phyloP scores from a whole-genome alignment of 1,140 invertebrate species.

The Drosophila tristis region DNA sequence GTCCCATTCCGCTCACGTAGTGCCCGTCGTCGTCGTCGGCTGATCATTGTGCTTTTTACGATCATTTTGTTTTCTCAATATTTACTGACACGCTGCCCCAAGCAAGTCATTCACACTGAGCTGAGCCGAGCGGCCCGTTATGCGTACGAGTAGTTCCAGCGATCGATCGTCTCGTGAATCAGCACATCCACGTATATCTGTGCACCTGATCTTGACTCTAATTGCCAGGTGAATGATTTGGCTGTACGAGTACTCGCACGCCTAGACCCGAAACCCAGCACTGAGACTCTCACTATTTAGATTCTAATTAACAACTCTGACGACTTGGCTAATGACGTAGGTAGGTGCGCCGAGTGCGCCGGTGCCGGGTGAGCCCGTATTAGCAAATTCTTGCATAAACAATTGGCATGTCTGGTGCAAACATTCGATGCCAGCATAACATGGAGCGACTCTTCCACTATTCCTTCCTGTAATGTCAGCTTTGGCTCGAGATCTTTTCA shows the following conservation, averaged over 20 bases:
- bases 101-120: constrained; percentile 66
- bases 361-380: not conserved
- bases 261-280: constrained; percentile 13
- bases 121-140: constrained; percentile 26
- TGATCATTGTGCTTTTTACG: constrained; percentile 41
- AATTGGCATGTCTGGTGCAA: constrained; percentile 34
- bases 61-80: constrained; percentile 56
- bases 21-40: constrained; percentile 25
- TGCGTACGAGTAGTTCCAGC: not conserved
- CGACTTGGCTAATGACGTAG: constrained; percentile 49
- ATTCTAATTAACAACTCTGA: constrained; percentile 58
- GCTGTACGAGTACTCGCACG: not conserved
- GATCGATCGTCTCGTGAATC: constrained; percentile 4
- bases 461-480: constrained; percentile 38
- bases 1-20: constrained; percentile 57
- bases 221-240: constrained; percentile 58
- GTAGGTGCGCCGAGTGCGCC: constrained; percentile 49
- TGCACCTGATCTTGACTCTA: constrained; percentile 20
- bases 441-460: constrained; percentile 4
- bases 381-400: constrained; percentile 54
- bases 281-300: constrained; percentile 41
- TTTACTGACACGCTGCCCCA: constrained; percentile 51
- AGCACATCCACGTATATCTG: constrained; percentile 1
- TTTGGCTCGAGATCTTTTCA: constrained; percentile 7
- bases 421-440: constrained; percentile 18